Evolutionary conservation across 2,888 invertebrate species (phyloP).

Genomic region (Zhuqinia jingwanae): DNA sequence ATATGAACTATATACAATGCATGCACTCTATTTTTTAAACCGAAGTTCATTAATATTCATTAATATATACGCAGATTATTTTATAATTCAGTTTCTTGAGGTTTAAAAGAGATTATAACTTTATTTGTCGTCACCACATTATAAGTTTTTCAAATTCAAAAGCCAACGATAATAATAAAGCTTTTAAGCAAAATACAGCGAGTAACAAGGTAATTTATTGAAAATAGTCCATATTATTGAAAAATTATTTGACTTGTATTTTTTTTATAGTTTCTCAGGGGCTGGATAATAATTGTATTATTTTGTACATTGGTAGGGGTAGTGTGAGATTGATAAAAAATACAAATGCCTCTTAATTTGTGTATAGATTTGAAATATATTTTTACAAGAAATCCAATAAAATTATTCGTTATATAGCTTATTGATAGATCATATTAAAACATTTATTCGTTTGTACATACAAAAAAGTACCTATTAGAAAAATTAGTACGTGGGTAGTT

Average conservation of each 20-base stretch:
- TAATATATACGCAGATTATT: not conserved
- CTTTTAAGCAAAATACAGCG: not conserved
- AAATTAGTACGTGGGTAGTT: too few species aligned
- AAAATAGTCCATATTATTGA: not conserved
- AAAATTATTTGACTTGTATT: too few species aligned
- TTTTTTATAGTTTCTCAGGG: too few species aligned
- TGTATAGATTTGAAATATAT: not conserved
- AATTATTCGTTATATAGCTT: not conserved
- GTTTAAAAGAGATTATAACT: conserved; percentile 14
- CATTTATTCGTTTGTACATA: not conserved
- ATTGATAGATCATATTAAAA: not conserved
- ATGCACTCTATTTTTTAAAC: not conserved
- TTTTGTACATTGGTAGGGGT: conserved; percentile 1
- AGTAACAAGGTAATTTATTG: not conserved
- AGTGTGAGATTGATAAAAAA: not conserved
- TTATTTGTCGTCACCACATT: not conserved
- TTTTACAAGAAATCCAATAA: not conserved
- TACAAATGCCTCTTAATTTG: not conserved
- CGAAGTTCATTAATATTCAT: not conserved
- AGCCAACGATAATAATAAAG: not conserved
- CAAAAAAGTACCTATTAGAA: not conserved
- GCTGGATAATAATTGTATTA: not conserved
- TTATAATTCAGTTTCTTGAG: conserved; percentile 38
- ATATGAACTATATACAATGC: not conserved
- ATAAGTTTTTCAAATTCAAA: not conserved